phyloP scores from a whole-genome alignment of 2,113 vertebrate genomes.

The Sterna hirundo region DNA sequence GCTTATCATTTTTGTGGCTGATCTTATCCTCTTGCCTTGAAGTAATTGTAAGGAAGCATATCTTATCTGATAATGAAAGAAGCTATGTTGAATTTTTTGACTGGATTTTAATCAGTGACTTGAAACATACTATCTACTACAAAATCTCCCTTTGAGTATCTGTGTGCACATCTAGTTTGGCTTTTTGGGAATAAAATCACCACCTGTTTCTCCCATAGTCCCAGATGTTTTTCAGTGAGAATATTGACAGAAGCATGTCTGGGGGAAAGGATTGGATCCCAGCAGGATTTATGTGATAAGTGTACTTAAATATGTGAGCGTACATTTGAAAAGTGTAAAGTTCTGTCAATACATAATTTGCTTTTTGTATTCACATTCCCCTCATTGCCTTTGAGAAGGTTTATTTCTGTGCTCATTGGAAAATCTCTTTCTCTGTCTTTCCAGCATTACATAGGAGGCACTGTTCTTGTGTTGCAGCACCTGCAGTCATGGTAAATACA shows the following conservation, averaged over 20 bases:
- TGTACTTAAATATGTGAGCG: neutral
- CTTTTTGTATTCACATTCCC: neutral
- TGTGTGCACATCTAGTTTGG: neutral
- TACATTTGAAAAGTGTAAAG: neutral
- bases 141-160: neutral
- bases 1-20: neutral
- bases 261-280: neutral
- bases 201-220: neutral
- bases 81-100: neutral
- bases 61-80: neutral
- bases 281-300: neutral
- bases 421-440: neutral
- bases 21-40: neutral
- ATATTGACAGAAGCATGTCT: neutral
- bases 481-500: neutral
- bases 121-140: neutral
- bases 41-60: neutral
- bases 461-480: neutral
- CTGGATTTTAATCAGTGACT: neutral
- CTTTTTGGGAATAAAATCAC: neutral
- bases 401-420: neutral
- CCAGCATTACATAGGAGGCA: neutral
- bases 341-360: neutral
- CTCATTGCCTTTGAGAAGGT: neutral
- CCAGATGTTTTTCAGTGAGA: neutral